Conservation (phyloP, 2,888 invertebrate species). For the Eurois occulta region DNA sequence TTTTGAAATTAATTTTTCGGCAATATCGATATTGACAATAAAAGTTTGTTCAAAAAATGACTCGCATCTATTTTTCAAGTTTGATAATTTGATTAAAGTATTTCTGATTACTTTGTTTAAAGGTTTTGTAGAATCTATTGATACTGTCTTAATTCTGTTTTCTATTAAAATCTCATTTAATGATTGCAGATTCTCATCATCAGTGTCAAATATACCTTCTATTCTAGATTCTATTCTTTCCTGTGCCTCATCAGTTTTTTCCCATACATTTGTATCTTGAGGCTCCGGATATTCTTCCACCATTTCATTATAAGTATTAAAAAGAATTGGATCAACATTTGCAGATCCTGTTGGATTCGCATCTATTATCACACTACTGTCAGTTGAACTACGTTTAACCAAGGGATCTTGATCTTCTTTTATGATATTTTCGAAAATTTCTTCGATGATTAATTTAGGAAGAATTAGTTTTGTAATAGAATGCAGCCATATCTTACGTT, state of each 20-base stretch:
- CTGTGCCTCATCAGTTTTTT: constrained; percentile 85
- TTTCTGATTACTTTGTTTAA: constrained; percentile 76
- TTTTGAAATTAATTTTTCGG: constrained; percentile 89
- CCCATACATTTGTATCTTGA: constrained; percentile 84
- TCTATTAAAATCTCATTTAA: constrained; percentile 80
- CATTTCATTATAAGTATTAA: constrained; percentile 80
- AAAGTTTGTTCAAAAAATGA: constrained; percentile 91
- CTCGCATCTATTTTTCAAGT: constrained; percentile 83
- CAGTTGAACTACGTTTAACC: constrained; percentile 64
- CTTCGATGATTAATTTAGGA: constrained; percentile 78
- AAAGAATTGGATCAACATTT: constrained; percentile 81
- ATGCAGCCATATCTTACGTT: constrained; percentile 77
- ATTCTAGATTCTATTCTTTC: constrained; percentile 86
- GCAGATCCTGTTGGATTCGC: constrained; percentile 81
- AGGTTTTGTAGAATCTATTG: constrained; percentile 83
- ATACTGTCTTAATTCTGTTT: constrained; percentile 85
- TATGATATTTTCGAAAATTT: constrained; percentile 74
- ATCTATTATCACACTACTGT: constrained; percentile 88
- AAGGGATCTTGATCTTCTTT: constrained; percentile 65
- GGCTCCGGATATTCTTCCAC: constrained; percentile 87
- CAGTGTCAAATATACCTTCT: constrained; percentile 83
- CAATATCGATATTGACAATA: constrained; percentile 87
- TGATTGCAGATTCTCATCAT: constrained; percentile 83
- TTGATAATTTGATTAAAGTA: constrained; percentile 74
- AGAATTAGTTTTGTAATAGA: constrained; percentile 79